Percentiles rank a stretch among this genome's conserved stretches.
phyloP scores from a whole-genome alignment of 1,140 invertebrate species.

The Stegodyphus dumicola region DNA sequence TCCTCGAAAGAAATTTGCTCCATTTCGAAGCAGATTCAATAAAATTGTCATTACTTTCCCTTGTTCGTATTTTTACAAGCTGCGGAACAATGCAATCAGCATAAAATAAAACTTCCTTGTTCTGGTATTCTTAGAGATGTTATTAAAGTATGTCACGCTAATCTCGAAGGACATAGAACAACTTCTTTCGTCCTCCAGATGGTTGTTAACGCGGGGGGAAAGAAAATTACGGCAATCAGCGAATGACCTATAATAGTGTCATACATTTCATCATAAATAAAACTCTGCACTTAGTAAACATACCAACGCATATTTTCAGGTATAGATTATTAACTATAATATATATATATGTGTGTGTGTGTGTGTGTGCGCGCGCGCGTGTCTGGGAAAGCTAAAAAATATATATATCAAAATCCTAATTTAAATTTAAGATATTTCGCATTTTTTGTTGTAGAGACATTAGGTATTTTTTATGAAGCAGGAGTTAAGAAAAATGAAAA shows the following conservation, averaged over 20 bases:
- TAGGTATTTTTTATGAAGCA: too few relatives aligned
- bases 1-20: too few relatives aligned
- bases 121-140: neutral
- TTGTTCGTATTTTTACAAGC: slow-evolving; percentile 20
- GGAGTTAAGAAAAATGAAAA: too few relatives aligned
- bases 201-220: neutral
- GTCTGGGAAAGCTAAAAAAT: too few relatives aligned
- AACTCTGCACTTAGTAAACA: neutral
- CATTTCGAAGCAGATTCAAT: neutral
- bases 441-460: too few relatives aligned
- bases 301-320: too few relatives aligned
- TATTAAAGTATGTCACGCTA: slow-evolving; percentile 51
- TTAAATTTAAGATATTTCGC: too few relatives aligned
- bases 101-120: slow-evolving; percentile 49
- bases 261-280: neutral
- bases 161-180: neutral
- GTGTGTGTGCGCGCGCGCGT: too few relatives aligned
- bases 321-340: too few relatives aligned
- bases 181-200: neutral
- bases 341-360: too few relatives aligned
- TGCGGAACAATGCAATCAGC: slow-evolving; percentile 43
- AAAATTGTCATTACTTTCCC: slow-evolving; percentile 11
- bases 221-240: slow-evolving; percentile 11
- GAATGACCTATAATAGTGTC: neutral
- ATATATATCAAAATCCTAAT: too few relatives aligned